Evolutionary conservation across 2,113 vertebrate genomes (phyloP), one percentile per base, ranked within the genome.

Genomic region (Rhinoderma darwinii): DNA sequence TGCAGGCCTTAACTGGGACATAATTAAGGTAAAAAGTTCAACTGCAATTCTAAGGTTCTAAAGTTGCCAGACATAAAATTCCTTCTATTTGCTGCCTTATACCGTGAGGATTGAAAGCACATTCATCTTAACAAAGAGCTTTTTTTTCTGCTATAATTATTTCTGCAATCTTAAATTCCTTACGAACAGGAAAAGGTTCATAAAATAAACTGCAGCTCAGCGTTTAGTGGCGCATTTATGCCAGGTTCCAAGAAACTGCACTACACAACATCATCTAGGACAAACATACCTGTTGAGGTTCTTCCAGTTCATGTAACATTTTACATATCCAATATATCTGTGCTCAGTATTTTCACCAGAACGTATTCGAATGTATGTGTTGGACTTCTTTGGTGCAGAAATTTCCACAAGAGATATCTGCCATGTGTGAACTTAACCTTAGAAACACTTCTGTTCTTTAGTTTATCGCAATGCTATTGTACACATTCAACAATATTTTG

Each of bases 21-120:
- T 97, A 97, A 98, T 97, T 95, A 98, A 96, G 96, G 97, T 98
- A 97, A 98, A 98, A 97, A 97, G 96, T 98, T 98, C 96, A 98
- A 94, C 96, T 95, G 89, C 95, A 96, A 94, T 87, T 95, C 93
- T 91, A 92, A 91, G 94, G 94, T 95, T 95, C 93, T 94, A 92
- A 93, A 91, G 89, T 93, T 95, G 95, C 96, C 96, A 96, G 94
- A 96, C 96, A 96, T 93, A 94, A 92, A 95, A 95, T 95, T 96
- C 95, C 95, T 95, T 94, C 93, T 91, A 88, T 94, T 95, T 94
- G 92, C 93, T 91, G 92, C 87, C 92, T 92, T 94, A 92, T 94
- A 94, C 93, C 92, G 91, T 93, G 95, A 94, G 94, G 95, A 97
- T 94, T 96, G 94, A 92, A 96, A 96, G 96, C 95, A 96, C 94